Conservation (phyloP, 2,888 invertebrate genomes). For the Cerceris ruficornis region DNA sequence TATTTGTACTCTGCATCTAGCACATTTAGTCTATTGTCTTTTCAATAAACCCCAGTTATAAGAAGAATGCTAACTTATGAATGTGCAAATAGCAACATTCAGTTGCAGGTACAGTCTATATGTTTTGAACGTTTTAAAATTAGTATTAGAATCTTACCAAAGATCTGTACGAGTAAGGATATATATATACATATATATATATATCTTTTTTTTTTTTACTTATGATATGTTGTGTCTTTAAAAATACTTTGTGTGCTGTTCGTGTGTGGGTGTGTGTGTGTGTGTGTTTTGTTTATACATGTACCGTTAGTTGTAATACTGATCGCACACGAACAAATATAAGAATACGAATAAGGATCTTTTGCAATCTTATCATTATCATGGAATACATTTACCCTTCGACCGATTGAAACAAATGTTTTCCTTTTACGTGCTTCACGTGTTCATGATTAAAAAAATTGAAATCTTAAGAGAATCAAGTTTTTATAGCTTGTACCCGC, state of each 20-base stretch:
- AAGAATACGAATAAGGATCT: conserved; percentile 16
- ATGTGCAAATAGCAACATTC: conserved; percentile 73
- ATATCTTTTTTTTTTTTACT: conserved; percentile 18
- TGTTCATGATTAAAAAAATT: conserved; percentile 11
- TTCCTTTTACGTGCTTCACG: not conserved
- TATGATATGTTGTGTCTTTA: conserved; percentile 54
- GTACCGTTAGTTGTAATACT: conserved; percentile 39
- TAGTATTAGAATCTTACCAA: conserved; percentile 31
- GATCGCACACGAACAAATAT: conserved; percentile 35
- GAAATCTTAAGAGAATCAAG: conserved; percentile 20
- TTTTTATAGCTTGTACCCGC: conserved; percentile 70
- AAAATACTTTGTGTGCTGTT: conserved; percentile 24
- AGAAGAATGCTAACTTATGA: conserved; percentile 39
- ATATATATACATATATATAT: conserved; percentile 32
- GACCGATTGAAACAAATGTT: conserved; percentile 13
- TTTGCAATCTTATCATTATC: conserved; percentile 8
- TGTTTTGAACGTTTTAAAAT: conserved; percentile 33
- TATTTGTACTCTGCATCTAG: conserved; percentile 63
- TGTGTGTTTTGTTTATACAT: conserved; percentile 9
- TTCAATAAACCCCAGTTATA: conserved; percentile 6
- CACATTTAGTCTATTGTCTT: conserved; percentile 21
- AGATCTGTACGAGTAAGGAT: conserved; percentile 33
- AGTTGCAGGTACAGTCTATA: conserved; percentile 69
- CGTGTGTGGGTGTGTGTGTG: no score
- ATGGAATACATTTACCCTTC: conserved; percentile 17